Evolutionary conservation across 2,113 vertebrate genomes (phyloP), one percentile per base, ranked within the genome.

Genomic region (Riparia riparia): DNA sequence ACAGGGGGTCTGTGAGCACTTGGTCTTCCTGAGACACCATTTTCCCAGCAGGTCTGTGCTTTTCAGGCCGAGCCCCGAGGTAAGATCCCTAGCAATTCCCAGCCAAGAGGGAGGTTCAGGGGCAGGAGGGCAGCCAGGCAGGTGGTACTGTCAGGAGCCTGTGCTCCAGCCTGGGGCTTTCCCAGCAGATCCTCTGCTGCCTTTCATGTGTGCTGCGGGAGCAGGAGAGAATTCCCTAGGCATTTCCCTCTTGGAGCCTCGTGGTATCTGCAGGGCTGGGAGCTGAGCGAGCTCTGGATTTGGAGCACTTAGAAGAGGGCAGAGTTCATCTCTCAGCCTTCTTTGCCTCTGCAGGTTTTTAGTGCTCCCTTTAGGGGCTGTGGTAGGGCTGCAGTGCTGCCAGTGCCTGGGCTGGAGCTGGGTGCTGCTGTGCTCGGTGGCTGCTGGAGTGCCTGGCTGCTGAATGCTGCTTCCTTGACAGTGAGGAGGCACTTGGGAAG

Each of bases 151-250:
- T 2, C 47, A 12, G 93, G 66, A 92, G 66, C 85, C 57, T 76
- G 34, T 76, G 54, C 80, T 69, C 24, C 58, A 80, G 79, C 86
- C 32, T 9, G 28, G 37, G 90, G 65, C 80, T 95, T 93, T 82
- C 85, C 93, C 96, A 82, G 90, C 5, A 0, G 39, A 79, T 34
- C 32, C 20, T 9, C 53, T 54, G 32, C 77, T 32, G 69, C 77
- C 90, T 96, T 96, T 96, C 77, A 89, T 96, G 69, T 89, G 14
- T 47, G 77, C 92, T 74, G 90, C 61, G 68, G 68, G 19, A 80
- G 44, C 37, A 21, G 89, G 42, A 94, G 77, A 94, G 68, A 82
- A 51, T 68, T 89, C 93, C 87, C 82, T 2, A 14, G 73, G 92
- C 90, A 24, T 91, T 91, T 91, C 84, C 77, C 90, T 91, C 42